Evolutionary conservation across 2,797 vertebrate species (phyloP), one percentile per base, ranked within the genome.

Genomic region (Lagodon rhomboides): DNA sequence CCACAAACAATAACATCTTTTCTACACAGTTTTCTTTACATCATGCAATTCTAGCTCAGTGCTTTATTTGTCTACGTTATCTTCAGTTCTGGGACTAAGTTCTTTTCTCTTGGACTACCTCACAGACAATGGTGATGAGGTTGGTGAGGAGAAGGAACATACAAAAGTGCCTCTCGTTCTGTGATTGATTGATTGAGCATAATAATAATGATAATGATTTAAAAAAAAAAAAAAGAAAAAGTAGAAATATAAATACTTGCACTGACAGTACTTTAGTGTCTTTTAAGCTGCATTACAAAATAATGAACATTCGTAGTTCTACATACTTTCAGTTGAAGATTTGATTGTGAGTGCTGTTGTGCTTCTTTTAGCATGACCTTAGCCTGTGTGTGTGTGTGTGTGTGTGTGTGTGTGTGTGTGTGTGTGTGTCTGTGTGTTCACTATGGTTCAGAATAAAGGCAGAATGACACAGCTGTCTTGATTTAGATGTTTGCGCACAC

Each of bases 221-320:
- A 69, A 20, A 27, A n/a, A 54, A 51, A 27, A 49, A 23, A 16
- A 15, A 71, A 70, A 75, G 44, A 10, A 60, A 80, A 82, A 77
- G 75, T 87, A 86, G 54, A 85, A 89, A 87, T 87, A 90, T 73
- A 89, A 88, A 90, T 75, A 80, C n/a, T 73, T 75, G 77, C 79
- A 87, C 85, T 81, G 75, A 86, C 65, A 44, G 68, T 85, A 67
- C 27, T 76, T 85, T n/a, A n/a, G 82, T 85, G 71, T 91, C 61
- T 82, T 79, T 82, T 61, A 56, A 75, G 75, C 67, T 78, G 58
- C 68, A 46, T 86, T 91, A 91, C 69, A 92, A 92, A 91, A 80
- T 86, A 88, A 91, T 72, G 43, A 85, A 92, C 92, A 93, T 92
- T 93, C 87, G 17, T 85, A 68, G 75, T 86, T 86, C 46, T 85